A percentile compares a stretch with the other conserved stretches of the same genome.
Evolutionary conservation across 2,888 invertebrate species (phyloP).

Genomic region (Cotesia congregata): DNA sequence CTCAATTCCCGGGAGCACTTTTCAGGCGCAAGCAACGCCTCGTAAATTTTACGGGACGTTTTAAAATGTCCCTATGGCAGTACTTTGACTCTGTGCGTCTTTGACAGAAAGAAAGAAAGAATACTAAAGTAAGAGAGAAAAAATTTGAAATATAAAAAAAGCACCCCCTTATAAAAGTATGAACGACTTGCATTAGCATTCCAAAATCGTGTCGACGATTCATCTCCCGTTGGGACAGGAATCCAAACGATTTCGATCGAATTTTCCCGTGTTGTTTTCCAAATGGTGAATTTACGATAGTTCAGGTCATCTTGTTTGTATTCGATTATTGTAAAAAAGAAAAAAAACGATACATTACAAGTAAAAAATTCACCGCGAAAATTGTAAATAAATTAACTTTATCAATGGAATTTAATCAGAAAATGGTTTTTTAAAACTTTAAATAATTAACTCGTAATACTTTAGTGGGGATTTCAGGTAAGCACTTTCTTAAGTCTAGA

Average conservation of each 20-base stretch:
- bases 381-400: background rate
- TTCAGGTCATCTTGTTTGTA: constrained; percentile 35
- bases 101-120: constrained; percentile 16
- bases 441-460: background rate
- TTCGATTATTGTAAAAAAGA: constrained; percentile 10
- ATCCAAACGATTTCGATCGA: constrained; percentile 67
- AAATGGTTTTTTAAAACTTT: background rate
- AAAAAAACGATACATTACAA: constrained; percentile 27
- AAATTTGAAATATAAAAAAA: constrained; percentile 25
- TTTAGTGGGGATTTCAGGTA: constrained; percentile 19
- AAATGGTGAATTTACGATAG: constrained; percentile 58
- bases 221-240: constrained; percentile 58
- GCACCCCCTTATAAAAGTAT: constrained; percentile 29
- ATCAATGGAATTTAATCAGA: background rate
- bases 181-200: constrained; percentile 61
- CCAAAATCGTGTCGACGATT: constrained; percentile 64
- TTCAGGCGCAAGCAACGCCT: constrained; percentile 50
- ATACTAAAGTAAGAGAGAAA: constrained; percentile 15
- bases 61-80: constrained; percentile 50
- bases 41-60: constrained; percentile 56
- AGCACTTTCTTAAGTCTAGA: constrained; percentile 46
- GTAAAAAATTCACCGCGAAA: constrained; percentile 29
- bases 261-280: constrained; percentile 60
- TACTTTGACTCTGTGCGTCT: constrained; percentile 17
- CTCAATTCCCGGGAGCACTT: constrained; percentile 55